Base-by-base conservation (phyloP, 2,888 invertebrate species). In the Plebejus argus region DNA sequence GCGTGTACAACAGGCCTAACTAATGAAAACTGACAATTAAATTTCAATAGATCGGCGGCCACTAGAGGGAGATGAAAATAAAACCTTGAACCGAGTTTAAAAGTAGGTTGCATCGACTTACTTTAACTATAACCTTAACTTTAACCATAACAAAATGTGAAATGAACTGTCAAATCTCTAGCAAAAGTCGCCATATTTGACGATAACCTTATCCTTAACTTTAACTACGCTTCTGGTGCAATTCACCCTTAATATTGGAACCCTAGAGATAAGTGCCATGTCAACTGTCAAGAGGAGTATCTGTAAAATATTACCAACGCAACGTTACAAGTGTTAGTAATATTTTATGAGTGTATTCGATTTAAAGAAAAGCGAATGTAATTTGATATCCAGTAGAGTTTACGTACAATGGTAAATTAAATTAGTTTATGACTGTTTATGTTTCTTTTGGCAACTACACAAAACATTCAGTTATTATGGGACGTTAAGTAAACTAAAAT, bases 391-490 rank as follows among this genome's bases (percentile, higher is more conserved):
- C 28, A 33, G 66, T 6, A 28, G 28, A 66, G 66, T 33, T 66
- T 33, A 18, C 23, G 61, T 66, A 66, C 66, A 66, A 66, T 66
- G 66, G 33, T 33, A 66, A 66, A 66, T 33, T 15, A 28, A 66
- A 66, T 66, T 28, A 66, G 66, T 66, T 66, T 66, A 66, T 66
- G 45, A 20, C 72, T 72, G 39, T 72, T 72, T 45, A 45, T 39
- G 45, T 72, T 35, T 28, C 49, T 74, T 74, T 78, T 81, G 77
- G 78, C 79, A 80, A 78, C 71, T 53, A 45, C 45, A 18, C 74
- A 53, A 49, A 74, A 74, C 74, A 74, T 74, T 49, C 12, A 49
- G 74, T 53, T 74, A 20, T 72, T 45, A 72, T 20, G 49, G 53
- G 49, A 74, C 49, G 53, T 53, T 53, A 49, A 49, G 74, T 74